Base-by-base conservation (phyloP, 1,140 invertebrate species). In the Solen grandis region DNA sequence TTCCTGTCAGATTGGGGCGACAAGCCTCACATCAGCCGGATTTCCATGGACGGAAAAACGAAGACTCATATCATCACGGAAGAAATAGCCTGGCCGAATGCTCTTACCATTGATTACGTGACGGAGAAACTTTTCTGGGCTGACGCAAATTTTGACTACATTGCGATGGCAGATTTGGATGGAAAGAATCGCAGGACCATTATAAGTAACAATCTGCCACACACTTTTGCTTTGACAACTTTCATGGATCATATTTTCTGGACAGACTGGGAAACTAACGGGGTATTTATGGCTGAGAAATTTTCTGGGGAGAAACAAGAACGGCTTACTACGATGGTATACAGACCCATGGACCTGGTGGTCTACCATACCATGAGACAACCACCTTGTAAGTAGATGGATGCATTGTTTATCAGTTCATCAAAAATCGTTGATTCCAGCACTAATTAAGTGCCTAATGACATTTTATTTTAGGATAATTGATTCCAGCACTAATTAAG, bases 1-100 rank as follows among this genome's bases (percentile, higher is more conserved):
- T 99, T 99, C 93, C 99, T 98, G 97, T 99, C 97, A 0, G 98
- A 99, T 91, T 99, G 98, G 98, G 98, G 98, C 46, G 97, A 99
- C 88, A 97, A 98, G 92, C 98, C 99, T 0, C 93, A 99, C 8
- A 97, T 99, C 68, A 98, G 99, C 92, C 93, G 98, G 79, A 95
- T 98, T 3, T 97, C 97, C n/a, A 97, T 99, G 97, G 98, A 99
- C 88, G 99, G 98, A 0, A 95, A 95, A 0, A 95, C 96, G 85
- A 94, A 98, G 19, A 94, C 94, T 27, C 95, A 95, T 0, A 97
- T 99, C 16, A 97, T 99, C 35, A 96, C 95, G 22, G 98, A 97
- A 0, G 99, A 99, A 90, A 98, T 99, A 35, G 97, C 95, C 35
- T 97, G 97, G 90, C 99, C 99, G 0, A 94, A 97, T 81, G 98